Percentiles rank a stretch among this genome's conserved stretches.
Evolutionary conservation across 1,140 invertebrate genomes (phyloP).

Genomic region (Plodia interpunctella): DNA sequence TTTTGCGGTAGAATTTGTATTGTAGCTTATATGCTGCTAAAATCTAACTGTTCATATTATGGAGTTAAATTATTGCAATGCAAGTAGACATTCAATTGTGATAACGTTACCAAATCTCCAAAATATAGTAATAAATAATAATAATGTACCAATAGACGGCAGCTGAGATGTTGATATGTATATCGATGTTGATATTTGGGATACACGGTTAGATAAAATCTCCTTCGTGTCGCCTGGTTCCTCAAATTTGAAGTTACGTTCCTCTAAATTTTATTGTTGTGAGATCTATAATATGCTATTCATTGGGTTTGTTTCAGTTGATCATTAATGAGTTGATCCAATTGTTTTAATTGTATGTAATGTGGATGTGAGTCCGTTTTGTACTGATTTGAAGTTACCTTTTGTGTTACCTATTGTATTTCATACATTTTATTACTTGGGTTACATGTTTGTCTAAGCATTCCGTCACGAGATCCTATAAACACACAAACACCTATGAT

Average conservation of each 20-base stretch:
- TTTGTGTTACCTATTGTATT: slow-evolving; percentile 19
- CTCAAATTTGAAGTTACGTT: not conserved
- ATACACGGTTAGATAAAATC: slow-evolving; percentile 3
- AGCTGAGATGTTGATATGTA: not conserved
- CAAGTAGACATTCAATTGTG: slow-evolving; percentile 10
- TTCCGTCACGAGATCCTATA: no score
- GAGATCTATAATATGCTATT: not conserved
- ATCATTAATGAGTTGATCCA: no score
- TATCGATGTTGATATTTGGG: not conserved
- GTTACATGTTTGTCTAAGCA: not conserved
- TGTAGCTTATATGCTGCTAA: not conserved
- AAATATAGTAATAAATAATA: not conserved
- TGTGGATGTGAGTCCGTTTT: slow-evolving; percentile 20
- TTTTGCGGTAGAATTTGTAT: not conserved
- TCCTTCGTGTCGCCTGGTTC: slow-evolving; percentile 6
- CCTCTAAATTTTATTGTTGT: slow-evolving; percentile 4
- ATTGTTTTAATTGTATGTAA: no score
- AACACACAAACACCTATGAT: no score
- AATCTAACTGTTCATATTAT: not conserved
- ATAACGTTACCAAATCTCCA: slow-evolving; percentile 10
- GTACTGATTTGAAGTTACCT: slow-evolving; percentile 25
- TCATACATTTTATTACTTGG: not conserved
- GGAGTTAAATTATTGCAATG: slow-evolving; percentile 7
- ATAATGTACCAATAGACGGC: not conserved
- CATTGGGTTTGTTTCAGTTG: not conserved